phyloP scores from a whole-genome alignment of 2,888 invertebrate species.

The Athalia rosae region DNA sequence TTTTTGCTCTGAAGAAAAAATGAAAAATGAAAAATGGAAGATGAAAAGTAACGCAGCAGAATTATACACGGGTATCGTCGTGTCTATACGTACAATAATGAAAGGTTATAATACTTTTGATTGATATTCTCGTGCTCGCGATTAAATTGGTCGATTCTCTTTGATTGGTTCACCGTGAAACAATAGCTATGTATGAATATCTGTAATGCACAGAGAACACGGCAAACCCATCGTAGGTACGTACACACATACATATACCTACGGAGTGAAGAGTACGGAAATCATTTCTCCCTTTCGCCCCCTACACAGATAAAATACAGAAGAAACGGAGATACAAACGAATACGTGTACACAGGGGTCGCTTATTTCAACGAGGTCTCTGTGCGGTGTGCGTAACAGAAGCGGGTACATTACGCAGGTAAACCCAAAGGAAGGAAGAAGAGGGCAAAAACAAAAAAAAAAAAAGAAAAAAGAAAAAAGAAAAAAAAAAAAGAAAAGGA shows the following conservation, averaged over 20 bases:
- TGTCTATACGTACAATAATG: background rate
- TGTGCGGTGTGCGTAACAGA: conserved; percentile 1
- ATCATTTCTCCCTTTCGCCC: background rate
- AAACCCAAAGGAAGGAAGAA: conserved; percentile 34
- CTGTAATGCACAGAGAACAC: background rate
- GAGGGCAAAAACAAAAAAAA: conserved; percentile 27
- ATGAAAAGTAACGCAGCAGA: background rate
- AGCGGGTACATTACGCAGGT: conserved; percentile 34
- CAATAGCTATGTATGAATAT: background rate
- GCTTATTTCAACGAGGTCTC: conserved; percentile 15
- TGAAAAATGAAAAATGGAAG: too few relatives aligned
- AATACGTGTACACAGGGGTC: background rate
- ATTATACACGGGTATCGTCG: background rate
- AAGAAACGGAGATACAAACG: conserved; percentile 36
- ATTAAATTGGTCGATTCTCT: conserved; percentile 34
- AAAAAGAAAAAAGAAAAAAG: conserved; percentile 26
- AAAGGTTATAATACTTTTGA: conserved; percentile 16
- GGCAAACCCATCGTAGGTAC: background rate
- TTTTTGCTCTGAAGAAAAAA: too few relatives aligned
- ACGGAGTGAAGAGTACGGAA: background rate
- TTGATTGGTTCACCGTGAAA: conserved; percentile 35
- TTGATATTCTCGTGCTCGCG: conserved; percentile 29
- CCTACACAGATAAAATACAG: background rate
- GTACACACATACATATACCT: background rate
- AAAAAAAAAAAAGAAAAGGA: conserved; percentile 22